Conservation (phyloP, 1,140 invertebrate genomes). For the Campodea augens region DNA sequence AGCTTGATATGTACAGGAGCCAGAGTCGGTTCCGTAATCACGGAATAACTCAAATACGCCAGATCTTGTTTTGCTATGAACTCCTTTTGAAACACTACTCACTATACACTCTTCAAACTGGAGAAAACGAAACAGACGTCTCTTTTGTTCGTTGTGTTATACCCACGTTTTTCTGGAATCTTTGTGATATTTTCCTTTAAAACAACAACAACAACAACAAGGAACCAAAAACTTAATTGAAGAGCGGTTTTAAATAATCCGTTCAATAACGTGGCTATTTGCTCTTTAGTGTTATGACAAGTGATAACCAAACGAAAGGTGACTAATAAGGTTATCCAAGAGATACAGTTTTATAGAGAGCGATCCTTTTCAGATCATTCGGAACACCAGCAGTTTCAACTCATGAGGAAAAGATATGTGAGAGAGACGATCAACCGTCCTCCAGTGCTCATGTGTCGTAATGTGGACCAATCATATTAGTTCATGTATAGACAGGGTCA, state of each 20-base stretch:
- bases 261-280: conserved; percentile 8
- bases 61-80: no score
- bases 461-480: conserved; percentile 10
- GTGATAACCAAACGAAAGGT: conserved; percentile 22
- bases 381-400: neutral
- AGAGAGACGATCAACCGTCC: neutral
- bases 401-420: no score
- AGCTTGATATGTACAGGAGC: neutral
- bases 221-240: no score
- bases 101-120: no score
- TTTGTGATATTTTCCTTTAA: no score
- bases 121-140: no score
- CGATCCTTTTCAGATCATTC: conserved; percentile 2
- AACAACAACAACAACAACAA: no score
- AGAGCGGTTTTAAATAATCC: no score
- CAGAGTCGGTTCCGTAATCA: neutral
- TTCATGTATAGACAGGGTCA: conserved; percentile 10
- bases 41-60: no score
- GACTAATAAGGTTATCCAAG: conserved; percentile 22
- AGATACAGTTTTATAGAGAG: conserved; percentile 19
- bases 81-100: no score
- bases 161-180: no score
- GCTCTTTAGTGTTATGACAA: conserved; percentile 15
- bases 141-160: no score
- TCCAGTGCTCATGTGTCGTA: conserved; percentile 6